Evolutionary conservation across 2,797 vertebrate genomes (phyloP), one percentile per base, ranked within the genome.

Genomic region (Pterois miles): DNA sequence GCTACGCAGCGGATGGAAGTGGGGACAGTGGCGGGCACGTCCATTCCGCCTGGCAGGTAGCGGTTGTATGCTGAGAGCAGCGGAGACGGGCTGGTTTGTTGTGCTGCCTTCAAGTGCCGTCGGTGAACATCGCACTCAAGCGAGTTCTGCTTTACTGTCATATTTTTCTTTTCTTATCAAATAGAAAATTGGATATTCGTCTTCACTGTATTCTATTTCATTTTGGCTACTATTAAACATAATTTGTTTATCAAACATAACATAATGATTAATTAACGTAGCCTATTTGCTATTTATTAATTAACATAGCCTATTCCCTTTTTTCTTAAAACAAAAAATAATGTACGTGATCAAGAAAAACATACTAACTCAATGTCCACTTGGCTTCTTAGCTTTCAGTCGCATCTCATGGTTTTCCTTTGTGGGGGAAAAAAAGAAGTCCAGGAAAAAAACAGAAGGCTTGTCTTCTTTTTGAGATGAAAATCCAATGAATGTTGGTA

Each of bases 1-100:
- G 86, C 60, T 58, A 79, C 66, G 65, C 65, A 53, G 75, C 79
- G 76, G 69, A 66, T 67, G n/a, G n/a, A n/a, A 52, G 58, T 20
- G 63, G 43, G 53, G 29, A 65, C 36, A 25, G 48, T 14, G 65
- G 48, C 57, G 52, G 70, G 74, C 34, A 67, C 74, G 65, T 89
- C 86, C 84, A 88, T 87, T 63, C 76, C 77, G 71, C 71, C 81
- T 38, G 70, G 66, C 86, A 73, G 86, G 76, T 76, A 79, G 84
- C 76, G 75, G 65, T 46, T 78, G 73, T 46, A 20, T 80, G 70
- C n/a, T 74, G 62, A 59, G 31, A 31, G 27, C 27, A 29, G 86
- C 14, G n/a, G 70, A 53, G 62, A 83, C 65, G 6, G 73, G n/a
- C 83, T 56, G 50, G 58, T 69, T 74, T 80, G 23, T 52, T 66